These are phyloP conservation scores for Aptenodytes patagonicus DNA, from an alignment of 2,113 vertebrate genomes.

Conservation along the genomic window DNA sequence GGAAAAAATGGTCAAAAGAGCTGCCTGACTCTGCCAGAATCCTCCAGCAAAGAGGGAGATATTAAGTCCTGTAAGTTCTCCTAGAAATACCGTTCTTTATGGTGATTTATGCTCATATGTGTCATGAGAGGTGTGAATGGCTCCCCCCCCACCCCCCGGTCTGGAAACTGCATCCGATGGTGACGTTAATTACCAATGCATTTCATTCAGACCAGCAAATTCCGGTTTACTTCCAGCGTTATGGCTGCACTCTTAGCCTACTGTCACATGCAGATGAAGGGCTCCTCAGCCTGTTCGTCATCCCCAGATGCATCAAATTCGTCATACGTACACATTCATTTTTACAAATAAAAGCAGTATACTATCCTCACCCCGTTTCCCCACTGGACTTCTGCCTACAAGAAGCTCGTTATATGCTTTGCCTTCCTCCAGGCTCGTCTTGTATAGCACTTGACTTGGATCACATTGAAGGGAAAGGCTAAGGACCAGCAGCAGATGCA, in stretches of 20 bases:
- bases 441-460: background rate
- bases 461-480: background rate
- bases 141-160: background rate
- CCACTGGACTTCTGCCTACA: background rate
- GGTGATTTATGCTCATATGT: background rate
- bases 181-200: background rate
- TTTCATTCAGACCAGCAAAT: background rate
- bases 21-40: background rate
- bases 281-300: background rate
- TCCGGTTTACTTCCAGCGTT: background rate
- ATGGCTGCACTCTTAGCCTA: background rate
- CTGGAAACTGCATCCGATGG: background rate
- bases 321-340: fast-evolving
- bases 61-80: fast-evolving
- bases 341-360: background rate
- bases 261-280: background rate
- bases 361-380: background rate
- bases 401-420: background rate
- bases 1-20: background rate
- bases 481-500: background rate
- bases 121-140: background rate
- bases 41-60: background rate
- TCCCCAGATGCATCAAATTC: too few species aligned
- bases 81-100: fast-evolving
- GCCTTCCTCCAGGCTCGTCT: background rate